Evolutionary conservation across 1,140 invertebrate species (phyloP).

Genomic region (Eriosoma lanigerum): DNA sequence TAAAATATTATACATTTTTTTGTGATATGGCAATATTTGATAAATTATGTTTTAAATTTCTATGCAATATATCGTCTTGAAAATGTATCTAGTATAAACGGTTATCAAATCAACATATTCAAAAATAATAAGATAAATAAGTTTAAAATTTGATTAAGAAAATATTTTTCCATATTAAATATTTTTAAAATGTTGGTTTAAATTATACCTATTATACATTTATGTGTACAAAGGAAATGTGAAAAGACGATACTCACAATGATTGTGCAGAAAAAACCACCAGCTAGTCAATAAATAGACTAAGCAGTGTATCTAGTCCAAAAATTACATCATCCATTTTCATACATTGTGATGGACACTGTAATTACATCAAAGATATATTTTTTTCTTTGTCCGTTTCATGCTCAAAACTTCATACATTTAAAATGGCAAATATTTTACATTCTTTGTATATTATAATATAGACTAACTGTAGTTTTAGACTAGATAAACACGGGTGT

Average conservation of each 20-base stretch:
- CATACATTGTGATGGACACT: neutral
- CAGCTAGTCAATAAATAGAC: slow-evolving; percentile 8
- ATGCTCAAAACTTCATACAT: neutral
- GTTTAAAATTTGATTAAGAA: neutral
- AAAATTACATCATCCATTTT: neutral
- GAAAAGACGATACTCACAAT: neutral
- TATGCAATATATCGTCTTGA: neutral
- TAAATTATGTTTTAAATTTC: slow-evolving; percentile 43
- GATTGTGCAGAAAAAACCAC: slow-evolving; percentile 30
- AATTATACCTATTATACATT: neutral
- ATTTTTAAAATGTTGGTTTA: too few species aligned
- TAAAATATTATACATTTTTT: slow-evolving; percentile 21
- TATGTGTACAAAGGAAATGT: neutral
- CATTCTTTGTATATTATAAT: neutral
- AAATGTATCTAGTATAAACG: neutral
- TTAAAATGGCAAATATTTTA: slow-evolving; percentile 22
- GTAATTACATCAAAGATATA: neutral
- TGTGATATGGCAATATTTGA: slow-evolving; percentile 50
- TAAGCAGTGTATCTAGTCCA: neutral
- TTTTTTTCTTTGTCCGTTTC: neutral
- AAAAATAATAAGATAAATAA: slow-evolving; percentile 12
- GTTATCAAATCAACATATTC: neutral
- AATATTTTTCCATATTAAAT: slow-evolving; percentile 1
- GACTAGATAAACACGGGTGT: slow-evolving; percentile 95
- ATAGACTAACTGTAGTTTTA: neutral